phyloP scores from a whole-genome alignment of 2,888 invertebrate species.

The Ectemnius continuus region DNA sequence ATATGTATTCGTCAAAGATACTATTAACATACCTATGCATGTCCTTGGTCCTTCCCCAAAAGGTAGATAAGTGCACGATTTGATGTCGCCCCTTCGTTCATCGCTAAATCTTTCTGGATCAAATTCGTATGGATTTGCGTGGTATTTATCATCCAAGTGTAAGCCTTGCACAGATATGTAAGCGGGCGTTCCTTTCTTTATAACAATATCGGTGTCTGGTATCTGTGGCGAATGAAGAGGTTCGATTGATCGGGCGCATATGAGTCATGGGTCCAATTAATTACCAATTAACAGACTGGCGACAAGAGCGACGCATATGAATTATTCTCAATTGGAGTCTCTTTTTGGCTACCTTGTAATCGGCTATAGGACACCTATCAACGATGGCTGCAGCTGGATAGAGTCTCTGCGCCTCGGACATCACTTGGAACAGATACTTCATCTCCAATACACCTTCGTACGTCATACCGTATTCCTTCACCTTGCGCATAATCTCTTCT shows the following conservation, averaged over 20 bases:
- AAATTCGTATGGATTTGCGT: constrained; percentile 57
- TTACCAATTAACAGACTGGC: too few relatives aligned
- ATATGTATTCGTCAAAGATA: background rate
- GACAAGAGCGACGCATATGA: too few relatives aligned
- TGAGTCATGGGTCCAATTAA: too few relatives aligned
- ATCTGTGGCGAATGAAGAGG: constrained; percentile 44
- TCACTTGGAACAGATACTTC: constrained; percentile 67
- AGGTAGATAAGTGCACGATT: constrained; percentile 63
- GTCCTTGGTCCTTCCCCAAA: constrained; percentile 69
- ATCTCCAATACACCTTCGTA: constrained; percentile 64
- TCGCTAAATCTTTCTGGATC: constrained; percentile 71
- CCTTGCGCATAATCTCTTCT: constrained; percentile 56
- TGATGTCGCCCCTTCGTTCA: constrained; percentile 62
- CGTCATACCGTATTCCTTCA: constrained; percentile 51
- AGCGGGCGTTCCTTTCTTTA: constrained; percentile 66
- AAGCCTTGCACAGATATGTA: constrained; percentile 61
- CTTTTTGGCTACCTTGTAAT: constrained; percentile 62
- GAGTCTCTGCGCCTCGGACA: constrained; percentile 67
- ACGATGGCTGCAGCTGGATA: constrained; percentile 69
- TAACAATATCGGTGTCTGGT: constrained; percentile 64
- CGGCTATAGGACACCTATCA: constrained; percentile 61
- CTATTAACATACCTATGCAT: constrained; percentile 61
- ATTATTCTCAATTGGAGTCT: too few relatives aligned
- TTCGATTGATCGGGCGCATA: too few relatives aligned
- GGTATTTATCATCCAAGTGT: constrained; percentile 63